Conservation (phyloP, 1,140 invertebrate genomes). For the Acarapis woodi region DNA sequence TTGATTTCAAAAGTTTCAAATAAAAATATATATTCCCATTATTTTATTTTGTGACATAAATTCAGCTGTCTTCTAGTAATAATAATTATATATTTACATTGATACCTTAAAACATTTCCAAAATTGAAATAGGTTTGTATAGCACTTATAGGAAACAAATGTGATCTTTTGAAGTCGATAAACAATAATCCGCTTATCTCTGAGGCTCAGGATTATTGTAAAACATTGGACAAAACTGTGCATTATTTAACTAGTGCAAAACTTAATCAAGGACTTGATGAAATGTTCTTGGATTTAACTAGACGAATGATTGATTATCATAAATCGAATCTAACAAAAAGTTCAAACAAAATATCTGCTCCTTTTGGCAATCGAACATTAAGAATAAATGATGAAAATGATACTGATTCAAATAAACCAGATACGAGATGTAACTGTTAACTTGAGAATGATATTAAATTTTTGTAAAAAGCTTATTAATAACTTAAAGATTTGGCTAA, state of each 20-base stretch:
- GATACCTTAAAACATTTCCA: no score
- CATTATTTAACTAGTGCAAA: constrained; percentile 90
- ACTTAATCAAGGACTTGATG: constrained; percentile 63
- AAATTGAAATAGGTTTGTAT: no score
- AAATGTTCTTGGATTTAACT: constrained; percentile 62
- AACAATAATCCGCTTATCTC: constrained; percentile 5
- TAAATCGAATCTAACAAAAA: not conserved
- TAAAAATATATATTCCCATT: no score
- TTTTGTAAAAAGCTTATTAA: no score
- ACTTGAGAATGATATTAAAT: no score
- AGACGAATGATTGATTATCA: constrained; percentile 18
- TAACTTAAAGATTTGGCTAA: no score
- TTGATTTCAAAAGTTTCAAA: no score
- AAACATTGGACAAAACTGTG: constrained; percentile 24
- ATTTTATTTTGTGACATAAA: no score
- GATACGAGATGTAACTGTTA: no score
- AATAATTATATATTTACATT: no score
- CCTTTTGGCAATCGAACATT: not conserved
- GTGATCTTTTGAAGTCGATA: constrained; percentile 31
- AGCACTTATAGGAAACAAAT: constrained; percentile 88
- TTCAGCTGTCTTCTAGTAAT: no score
- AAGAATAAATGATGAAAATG: not conserved
- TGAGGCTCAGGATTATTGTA: constrained; percentile 3
- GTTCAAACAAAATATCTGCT: not conserved
- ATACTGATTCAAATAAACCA: not conserved